These are phyloP conservation scores for Phrynocephalus versicolor DNA, from an alignment of 2,113 vertebrate genomes.

Conservation along the genomic window DNA sequence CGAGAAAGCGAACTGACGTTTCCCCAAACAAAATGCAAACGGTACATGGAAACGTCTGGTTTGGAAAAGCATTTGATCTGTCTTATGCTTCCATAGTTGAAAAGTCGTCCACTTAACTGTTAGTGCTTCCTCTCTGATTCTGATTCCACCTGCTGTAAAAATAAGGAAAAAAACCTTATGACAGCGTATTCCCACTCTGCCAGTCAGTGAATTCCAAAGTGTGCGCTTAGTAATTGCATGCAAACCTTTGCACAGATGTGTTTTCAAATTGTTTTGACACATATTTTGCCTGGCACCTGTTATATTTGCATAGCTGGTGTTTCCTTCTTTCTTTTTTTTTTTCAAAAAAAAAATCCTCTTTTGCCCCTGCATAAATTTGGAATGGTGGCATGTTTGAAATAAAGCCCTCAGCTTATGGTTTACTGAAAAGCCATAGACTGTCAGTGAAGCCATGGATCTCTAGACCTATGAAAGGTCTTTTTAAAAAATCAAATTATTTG, in stretches of 20 bases:
- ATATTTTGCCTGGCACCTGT: constrained; percentile 2
- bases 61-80: neutral
- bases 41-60: neutral
- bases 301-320: constrained; percentile 7
- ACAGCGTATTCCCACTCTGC: constrained; percentile 2
- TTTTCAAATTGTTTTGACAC: constrained; percentile 16
- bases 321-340: too few species aligned
- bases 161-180: constrained; percentile 3
- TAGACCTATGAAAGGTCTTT: neutral
- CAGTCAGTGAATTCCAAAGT: constrained; percentile 2
- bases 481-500: neutral
- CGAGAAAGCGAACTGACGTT: neutral
- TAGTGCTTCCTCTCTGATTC: neutral
- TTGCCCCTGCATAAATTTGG: neutral
- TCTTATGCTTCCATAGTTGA: neutral
- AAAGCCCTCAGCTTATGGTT: neutral
- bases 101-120: neutral
- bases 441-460: neutral
- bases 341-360: too few species aligned
- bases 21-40: neutral
- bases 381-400: neutral
- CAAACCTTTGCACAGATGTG: constrained; percentile 14
- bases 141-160: constrained; percentile 10
- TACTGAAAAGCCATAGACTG: neutral
- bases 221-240: neutral